phyloP scores from a whole-genome alignment of 1,140 invertebrate species.

The Drosophila pandora region DNA sequence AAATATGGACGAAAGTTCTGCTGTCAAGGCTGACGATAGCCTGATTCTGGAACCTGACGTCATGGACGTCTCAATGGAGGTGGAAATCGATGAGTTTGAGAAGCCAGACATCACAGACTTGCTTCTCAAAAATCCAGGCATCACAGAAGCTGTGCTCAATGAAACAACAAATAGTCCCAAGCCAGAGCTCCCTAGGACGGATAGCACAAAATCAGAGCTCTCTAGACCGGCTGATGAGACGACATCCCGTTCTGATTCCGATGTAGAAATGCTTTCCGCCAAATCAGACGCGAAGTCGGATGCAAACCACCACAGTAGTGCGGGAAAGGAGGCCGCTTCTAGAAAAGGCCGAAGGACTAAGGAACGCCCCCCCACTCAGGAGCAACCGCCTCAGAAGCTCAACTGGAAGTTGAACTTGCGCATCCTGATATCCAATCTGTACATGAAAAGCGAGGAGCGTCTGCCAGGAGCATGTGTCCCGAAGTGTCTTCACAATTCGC shows the following conservation, averaged over 20 bases:
- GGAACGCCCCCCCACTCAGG: neutral
- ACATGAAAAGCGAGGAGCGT: constrained; percentile 54
- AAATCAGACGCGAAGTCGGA: neutral
- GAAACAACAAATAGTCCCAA: neutral
- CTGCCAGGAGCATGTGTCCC: constrained; percentile 51
- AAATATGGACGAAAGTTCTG: neutral
- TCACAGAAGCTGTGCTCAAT: neutral
- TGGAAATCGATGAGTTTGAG: neutral
- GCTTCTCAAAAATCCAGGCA: neutral
- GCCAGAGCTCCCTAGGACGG: neutral
- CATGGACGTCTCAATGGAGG: neutral
- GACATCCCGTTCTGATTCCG: neutral
- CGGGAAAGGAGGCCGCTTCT: neutral
- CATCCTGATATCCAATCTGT: constrained; percentile 59
- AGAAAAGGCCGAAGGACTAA: constrained; percentile 1
- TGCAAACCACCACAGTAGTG: neutral
- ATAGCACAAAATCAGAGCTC: neutral
- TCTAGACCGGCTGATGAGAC: neutral
- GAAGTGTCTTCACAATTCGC: constrained; percentile 60
- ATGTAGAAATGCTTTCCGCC: constrained; percentile 16
- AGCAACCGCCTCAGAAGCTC: constrained; percentile 6
- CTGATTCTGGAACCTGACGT: neutral
- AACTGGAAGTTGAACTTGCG: constrained; percentile 56
- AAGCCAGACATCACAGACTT: neutral
- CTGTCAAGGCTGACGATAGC: neutral